phyloP scores from a whole-genome alignment of 2,797 vertebrate species.

The Buceros bicornis region DNA sequence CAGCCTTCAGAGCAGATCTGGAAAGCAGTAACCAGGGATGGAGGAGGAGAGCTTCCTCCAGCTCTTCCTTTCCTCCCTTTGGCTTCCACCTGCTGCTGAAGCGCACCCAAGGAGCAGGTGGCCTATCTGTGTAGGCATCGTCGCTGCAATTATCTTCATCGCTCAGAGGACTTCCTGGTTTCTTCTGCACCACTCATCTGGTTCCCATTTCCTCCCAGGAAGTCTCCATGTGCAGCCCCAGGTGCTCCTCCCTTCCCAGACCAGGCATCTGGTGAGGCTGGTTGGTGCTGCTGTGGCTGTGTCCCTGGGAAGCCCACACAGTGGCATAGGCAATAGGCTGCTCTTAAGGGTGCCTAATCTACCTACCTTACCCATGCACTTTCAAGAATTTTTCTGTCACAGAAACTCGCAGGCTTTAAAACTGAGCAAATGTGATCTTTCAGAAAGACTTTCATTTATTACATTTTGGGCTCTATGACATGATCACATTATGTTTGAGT shows the following conservation, averaged over 20 bases:
- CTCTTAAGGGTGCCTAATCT: not conserved
- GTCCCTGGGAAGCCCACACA: not conserved
- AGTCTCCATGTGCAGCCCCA: not conserved
- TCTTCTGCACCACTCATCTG: not conserved
- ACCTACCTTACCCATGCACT: rapidly evolving
- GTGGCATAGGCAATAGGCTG: not conserved
- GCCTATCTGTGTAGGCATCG: not conserved
- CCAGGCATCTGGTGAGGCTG: not conserved
- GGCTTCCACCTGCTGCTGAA: not conserved
- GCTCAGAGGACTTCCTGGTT: not conserved
- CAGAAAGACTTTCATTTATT: not conserved
- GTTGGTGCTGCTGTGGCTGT: rapidly evolving
- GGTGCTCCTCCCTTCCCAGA: not conserved
- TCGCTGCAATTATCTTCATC: rapidly evolving
- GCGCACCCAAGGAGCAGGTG: rapidly evolving
- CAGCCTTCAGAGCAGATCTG: not conserved
- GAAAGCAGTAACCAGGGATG: not conserved
- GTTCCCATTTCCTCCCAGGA: not conserved
- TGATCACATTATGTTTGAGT: not conserved
- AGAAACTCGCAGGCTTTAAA: not conserved
- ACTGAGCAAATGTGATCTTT: not conserved
- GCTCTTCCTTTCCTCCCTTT: not conserved
- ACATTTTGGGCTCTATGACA: not conserved
- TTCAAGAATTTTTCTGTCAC: not conserved
- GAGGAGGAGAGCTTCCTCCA: not conserved